These are phyloP conservation scores for Thripadectes ignobilis DNA, from an alignment of 2,797 vertebrate species.

Conservation along the genomic window DNA sequence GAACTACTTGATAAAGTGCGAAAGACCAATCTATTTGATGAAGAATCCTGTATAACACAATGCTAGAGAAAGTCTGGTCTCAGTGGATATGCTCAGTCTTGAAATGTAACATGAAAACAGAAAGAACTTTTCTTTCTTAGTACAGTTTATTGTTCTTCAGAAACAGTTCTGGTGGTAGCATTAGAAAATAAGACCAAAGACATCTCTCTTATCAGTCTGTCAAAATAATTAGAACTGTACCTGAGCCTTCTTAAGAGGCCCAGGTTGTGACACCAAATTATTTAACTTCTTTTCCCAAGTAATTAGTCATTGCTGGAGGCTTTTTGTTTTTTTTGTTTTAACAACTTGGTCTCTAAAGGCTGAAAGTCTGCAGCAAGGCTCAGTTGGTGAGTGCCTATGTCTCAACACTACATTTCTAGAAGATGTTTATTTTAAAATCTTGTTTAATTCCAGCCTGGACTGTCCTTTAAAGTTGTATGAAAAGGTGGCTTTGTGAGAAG, in stretches of 20 bases:
- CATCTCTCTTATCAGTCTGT: neutral
- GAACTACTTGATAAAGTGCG: neutral
- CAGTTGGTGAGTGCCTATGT: neutral
- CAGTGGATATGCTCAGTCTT: neutral
- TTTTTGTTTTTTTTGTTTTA: neutral
- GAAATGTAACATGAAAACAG: neutral
- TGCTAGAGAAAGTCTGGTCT: neutral
- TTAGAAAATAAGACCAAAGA: neutral
- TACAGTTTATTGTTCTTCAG: neutral
- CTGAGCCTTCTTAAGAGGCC: neutral
- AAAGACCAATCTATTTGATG: neutral
- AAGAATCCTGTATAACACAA: neutral
- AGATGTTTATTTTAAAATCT: neutral
- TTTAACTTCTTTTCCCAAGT: neutral
- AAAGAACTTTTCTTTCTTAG: neutral
- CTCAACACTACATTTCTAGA: neutral
- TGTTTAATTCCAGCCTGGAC: neutral
- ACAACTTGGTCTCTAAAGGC: neutral
- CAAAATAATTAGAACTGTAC: neutral
- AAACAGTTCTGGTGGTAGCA: neutral
- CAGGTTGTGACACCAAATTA: neutral
- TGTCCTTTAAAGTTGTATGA: neutral
- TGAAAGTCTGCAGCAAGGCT: neutral
- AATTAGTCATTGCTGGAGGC: neutral
- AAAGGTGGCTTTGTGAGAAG: neutral